These are phyloP conservation scores for Elgonia sp. DNA, from an alignment of 2,888 invertebrate species.

Conservation along the genomic window DNA sequence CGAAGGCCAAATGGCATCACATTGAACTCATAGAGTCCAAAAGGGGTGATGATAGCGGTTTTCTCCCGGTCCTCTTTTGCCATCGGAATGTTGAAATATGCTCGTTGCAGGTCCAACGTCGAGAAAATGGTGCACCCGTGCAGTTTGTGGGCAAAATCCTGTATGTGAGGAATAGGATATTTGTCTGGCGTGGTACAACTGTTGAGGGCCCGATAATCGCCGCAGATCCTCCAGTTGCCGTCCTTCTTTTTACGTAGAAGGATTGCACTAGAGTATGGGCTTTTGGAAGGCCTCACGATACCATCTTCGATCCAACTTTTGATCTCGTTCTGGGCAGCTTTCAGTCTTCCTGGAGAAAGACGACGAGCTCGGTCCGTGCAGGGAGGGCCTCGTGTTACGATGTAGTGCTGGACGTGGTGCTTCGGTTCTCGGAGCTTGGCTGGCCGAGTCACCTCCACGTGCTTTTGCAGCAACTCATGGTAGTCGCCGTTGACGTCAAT, in stretches of 20 bases:
- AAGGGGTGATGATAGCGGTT: constrained; percentile 9
- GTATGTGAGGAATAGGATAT: constrained; percentile 6
- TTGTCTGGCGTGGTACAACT: constrained; percentile 35
- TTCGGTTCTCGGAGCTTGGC: background rate
- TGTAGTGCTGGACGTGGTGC: background rate
- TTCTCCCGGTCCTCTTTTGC: background rate
- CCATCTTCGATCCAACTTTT: background rate
- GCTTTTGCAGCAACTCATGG: background rate
- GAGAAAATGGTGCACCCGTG: constrained; percentile 1
- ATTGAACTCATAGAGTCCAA: constrained; percentile 12
- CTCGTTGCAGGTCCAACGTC: constrained; percentile 28
- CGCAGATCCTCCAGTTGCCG: constrained; percentile 8
- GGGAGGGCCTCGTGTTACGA: background rate
- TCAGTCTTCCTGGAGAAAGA: constrained; percentile 68
- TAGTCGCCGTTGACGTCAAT: background rate
- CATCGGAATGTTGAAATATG: constrained; percentile 26
- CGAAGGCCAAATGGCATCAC: background rate
- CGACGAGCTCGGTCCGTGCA: too few species aligned
- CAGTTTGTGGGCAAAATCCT: background rate
- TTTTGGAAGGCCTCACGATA: background rate
- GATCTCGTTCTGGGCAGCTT: background rate
- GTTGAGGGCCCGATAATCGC: constrained; percentile 42
- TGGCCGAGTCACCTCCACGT: constrained; percentile 3
- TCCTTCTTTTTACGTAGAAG: background rate
- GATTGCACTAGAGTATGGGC: too few species aligned